Percentiles rank a stretch among this genome's conserved stretches.
Evolutionary conservation across 1,140 invertebrate species (phyloP).

Genomic region (Calycopis cecrops): DNA sequence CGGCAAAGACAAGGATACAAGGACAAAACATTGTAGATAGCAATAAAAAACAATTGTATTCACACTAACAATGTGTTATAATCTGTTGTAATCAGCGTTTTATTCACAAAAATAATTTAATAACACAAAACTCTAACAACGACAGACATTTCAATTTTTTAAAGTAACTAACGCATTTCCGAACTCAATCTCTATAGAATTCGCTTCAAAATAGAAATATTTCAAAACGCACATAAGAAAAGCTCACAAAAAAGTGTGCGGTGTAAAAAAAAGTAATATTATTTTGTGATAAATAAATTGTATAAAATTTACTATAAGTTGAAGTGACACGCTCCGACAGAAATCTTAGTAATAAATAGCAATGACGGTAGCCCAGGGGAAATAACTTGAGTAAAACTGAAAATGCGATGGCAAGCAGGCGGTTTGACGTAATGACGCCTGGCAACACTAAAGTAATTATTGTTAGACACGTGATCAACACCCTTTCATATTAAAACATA

Average conservation of each 20-base stretch:
- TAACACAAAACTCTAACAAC: too few species aligned
- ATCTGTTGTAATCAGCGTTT: too few species aligned
- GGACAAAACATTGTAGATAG: conserved; percentile 41
- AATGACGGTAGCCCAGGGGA: conserved; percentile 51
- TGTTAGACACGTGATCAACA: conserved; percentile 56
- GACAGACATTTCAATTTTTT: too few species aligned
- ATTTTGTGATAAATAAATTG: conserved; percentile 14
- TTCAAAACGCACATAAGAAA: conserved; percentile 2
- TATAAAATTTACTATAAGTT: conserved; percentile 26
- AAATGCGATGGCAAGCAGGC: conserved; percentile 47
- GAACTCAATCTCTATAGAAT: too few species aligned
- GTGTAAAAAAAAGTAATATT: neutral
- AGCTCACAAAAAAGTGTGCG: neutral
- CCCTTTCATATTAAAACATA: conserved; percentile 45
- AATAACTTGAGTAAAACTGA: conserved; percentile 63
- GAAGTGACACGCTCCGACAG: conserved; percentile 32
- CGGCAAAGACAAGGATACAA: conserved; percentile 52
- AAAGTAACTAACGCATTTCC: too few species aligned
- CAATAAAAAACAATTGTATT: conserved; percentile 5
- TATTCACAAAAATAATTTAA: too few species aligned
- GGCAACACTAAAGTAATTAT: conserved; percentile 64
- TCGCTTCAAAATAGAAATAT: neutral
- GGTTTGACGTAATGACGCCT: conserved; percentile 52
- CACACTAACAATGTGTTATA: too few species aligned
- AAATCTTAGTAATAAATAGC: conserved; percentile 63